A percentile compares a stretch with the other conserved stretches of the same genome.
Conservation (phyloP, 2,888 invertebrate species). For the Tyria jacobaeae region DNA sequence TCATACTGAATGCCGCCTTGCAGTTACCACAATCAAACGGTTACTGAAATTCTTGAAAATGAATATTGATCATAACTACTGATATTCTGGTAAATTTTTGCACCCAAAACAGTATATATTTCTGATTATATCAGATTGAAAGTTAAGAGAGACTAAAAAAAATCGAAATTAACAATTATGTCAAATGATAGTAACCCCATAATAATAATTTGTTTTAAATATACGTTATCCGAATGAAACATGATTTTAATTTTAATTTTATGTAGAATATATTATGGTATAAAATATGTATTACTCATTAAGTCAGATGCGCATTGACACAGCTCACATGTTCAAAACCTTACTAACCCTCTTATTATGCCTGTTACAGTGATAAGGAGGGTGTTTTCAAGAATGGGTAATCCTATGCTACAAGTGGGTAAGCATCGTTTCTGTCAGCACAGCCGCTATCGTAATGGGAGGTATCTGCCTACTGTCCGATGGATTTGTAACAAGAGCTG, state of each 20-base stretch:
- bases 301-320: too few species aligned
- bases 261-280: too few species aligned
- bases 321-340: too few species aligned
- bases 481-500: slow-evolving; percentile 54
- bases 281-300: not conserved
- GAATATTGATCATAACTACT: not conserved
- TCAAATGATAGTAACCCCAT: too few species aligned
- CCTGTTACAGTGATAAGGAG: slow-evolving; percentile 20
- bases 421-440: slow-evolving; percentile 56
- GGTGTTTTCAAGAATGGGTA: slow-evolving; percentile 45
- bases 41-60: slow-evolving; percentile 3
- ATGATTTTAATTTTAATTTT: too few species aligned
- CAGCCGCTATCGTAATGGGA: slow-evolving; percentile 29
- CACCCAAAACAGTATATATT: too few species aligned
- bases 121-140: too few species aligned
- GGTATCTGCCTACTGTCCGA: slow-evolving; percentile 39
- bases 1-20: not conserved
- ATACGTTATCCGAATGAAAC: too few species aligned
- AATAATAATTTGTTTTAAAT: too few species aligned
- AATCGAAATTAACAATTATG: too few species aligned
- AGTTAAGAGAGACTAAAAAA: too few species aligned
- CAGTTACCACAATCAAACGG: slow-evolving; percentile 1
- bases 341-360: slow-evolving; percentile 11
- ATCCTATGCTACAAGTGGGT: slow-evolving; percentile 51
- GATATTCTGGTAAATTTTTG: not conserved